Evolutionary conservation across 2,797 vertebrate species (phyloP), one percentile per base, ranked within the genome.

Genomic region (Phrynocephalus forsythii): DNA sequence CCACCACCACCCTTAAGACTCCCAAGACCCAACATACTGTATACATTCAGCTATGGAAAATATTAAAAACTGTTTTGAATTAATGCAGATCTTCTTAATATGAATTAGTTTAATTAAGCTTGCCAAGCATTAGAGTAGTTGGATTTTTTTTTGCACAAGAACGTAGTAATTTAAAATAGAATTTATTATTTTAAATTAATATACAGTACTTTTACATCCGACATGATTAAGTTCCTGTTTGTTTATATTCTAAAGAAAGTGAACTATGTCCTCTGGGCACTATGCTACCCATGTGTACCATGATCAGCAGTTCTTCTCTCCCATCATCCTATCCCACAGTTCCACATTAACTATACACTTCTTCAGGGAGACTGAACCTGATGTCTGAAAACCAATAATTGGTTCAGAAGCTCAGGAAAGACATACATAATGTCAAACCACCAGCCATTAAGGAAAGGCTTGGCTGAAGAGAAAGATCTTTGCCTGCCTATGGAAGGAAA

Each of bases 161-260:
- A 80, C 86, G 69, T 90, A 15, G 13, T 82, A 92, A 94, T 91
- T 75, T 81, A 85, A 81, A 84, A 92, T 89, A 60, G 90, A 81
- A 90, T 88, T 95, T 87, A 87, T 90, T 94, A 93, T 33, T 33
- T 33, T 33, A 33, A 33, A 33, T 33, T 33, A 33, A 33, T 33
- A 33, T 33, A 33, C 33, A 33, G 33, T 92, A 85, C 86, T 83
- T 76, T 44, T 89, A 91, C 90, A 91, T 83, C 85, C 87, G 91
- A 91, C 88, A 82, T 91, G 80, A 92, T 92, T 95, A 95, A 93
- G 86, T 77, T 66, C 86, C 90, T 92, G 89, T 91, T 95, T 92
- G 87, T 91, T 95, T 94, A 89, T 88, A 91, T 88, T 78, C 84
- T 24, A 16, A 79, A 83, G 90, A 88, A 92, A 89, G 90, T 79